phyloP scores from a whole-genome alignment of 2,797 vertebrate genomes.

The Anableps anableps region DNA sequence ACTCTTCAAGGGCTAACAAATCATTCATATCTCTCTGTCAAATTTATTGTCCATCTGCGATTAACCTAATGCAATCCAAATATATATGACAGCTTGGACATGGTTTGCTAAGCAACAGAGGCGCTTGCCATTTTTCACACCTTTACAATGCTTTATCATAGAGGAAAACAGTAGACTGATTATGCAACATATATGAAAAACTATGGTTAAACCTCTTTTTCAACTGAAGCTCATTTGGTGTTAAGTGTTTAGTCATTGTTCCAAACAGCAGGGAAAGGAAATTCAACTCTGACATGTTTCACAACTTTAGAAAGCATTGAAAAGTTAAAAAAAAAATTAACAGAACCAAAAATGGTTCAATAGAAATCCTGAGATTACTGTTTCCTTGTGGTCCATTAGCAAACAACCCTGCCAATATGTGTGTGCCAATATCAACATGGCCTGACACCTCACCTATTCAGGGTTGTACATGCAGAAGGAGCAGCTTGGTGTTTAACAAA shows the following conservation, averaged over 20 bases:
- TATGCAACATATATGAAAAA: background rate
- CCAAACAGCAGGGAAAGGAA: background rate
- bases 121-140: background rate
- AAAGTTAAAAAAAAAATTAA: background rate
- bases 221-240: background rate
- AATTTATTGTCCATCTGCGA: background rate
- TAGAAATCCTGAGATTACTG: background rate
- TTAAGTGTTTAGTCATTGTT: background rate
- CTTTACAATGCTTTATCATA: background rate
- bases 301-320: background rate
- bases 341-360: background rate
- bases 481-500: constrained; percentile 22
- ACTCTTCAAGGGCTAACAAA: background rate
- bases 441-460: constrained; percentile 25
- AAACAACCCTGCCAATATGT: background rate
- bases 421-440: background rate
- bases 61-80: background rate
- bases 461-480: constrained; percentile 24
- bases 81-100: background rate
- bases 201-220: background rate
- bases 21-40: background rate
- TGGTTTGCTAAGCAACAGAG: background rate
- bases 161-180: background rate
- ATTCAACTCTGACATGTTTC: background rate
- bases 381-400: background rate